Base-by-base conservation (phyloP, 1,140 invertebrate genomes). In the Adoxophyes honmai region DNA sequence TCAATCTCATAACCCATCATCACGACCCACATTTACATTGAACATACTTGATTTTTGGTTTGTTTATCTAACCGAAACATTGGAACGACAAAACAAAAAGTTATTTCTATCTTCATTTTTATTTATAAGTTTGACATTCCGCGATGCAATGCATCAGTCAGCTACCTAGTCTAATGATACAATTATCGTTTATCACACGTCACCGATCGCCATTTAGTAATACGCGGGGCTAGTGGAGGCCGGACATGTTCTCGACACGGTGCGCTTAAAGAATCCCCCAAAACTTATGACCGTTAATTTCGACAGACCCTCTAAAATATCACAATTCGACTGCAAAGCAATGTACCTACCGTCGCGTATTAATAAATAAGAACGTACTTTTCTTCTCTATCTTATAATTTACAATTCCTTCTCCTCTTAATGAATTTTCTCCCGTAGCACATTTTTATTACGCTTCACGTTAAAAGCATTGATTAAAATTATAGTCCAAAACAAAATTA, bases 131-230 rank as follows among this genome's bases (percentile, higher is more conserved):
- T 28, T 48, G 10, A 21, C 15, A 21, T 42, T 42, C 7, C 13
- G 11, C 21, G 9, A 18, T 44, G 39, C 18, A 44, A 44, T 6
- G 28, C 42, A 48, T 48, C 21, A 16, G 42, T 64, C 62, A 67
- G 37, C 35, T 64, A 63, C 59, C 56, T 64, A 57, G 52, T 65
- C 60, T 54, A 59, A 54, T 59, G 57, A 54, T 59, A 59, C 34
- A 54, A 54, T 44, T 53, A 54, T 54, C 11, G 34, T 54, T 54
- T 51, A 59, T 59, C 57, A 59, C 57, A 59, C 57, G n/a, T 48
- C 42, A 10, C 18, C 42, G 42, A 48, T 48, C 21, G 11, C 18
- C 18, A 48, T n/a, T 48, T 48, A 48, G 18, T 48, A 48, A 48
- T 48, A 48, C 42, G 28, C 42, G 11, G 28, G 42, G 28, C 18